Percentiles rank a stretch among this genome's conserved stretches.
phyloP scores from a whole-genome alignment of 2,113 vertebrate species.

The Sphaerodactylus townsendi region DNA sequence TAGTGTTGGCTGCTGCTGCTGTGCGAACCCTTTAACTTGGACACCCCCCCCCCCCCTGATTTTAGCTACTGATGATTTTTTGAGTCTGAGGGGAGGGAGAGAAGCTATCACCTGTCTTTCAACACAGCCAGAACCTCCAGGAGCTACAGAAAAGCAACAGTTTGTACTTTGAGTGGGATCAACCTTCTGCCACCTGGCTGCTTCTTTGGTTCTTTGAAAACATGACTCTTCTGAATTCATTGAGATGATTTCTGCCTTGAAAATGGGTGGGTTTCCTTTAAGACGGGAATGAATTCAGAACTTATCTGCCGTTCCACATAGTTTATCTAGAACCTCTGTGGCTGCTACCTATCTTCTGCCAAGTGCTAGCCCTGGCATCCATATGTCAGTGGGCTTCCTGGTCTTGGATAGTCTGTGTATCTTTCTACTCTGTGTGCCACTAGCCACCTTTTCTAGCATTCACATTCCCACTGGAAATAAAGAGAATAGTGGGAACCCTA shows the following conservation, averaged over 20 bases:
- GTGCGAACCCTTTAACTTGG: slow-evolving; percentile 69
- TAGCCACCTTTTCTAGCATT: background rate
- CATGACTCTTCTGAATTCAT: slow-evolving; percentile 66
- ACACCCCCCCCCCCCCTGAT: slow-evolving; percentile 70
- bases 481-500: background rate
- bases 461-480: background rate
- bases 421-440: slow-evolving; percentile 15
- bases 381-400: background rate
- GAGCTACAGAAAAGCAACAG: slow-evolving; percentile 50
- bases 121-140: slow-evolving; percentile 45
- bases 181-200: slow-evolving; percentile 45
- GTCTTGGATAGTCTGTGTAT: background rate
- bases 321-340: slow-evolving; percentile 18
- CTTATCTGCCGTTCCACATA: slow-evolving; percentile 12
- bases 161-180: slow-evolving; percentile 48
- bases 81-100: slow-evolving; percentile 53
- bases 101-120: slow-evolving; percentile 43
- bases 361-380: background rate
- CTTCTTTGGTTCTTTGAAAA: slow-evolving; percentile 73
- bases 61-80: slow-evolving; percentile 68
- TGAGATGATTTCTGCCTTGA: slow-evolving; percentile 23
- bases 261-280: slow-evolving; percentile 26
- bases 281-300: slow-evolving; percentile 39
- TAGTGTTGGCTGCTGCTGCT: slow-evolving; percentile 85
- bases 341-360: slow-evolving; percentile 47